A percentile compares a stretch with the other conserved stretches of the same genome.
Conservation (phyloP, 2,113 vertebrate genomes). For the Corydoras sp. region DNA sequence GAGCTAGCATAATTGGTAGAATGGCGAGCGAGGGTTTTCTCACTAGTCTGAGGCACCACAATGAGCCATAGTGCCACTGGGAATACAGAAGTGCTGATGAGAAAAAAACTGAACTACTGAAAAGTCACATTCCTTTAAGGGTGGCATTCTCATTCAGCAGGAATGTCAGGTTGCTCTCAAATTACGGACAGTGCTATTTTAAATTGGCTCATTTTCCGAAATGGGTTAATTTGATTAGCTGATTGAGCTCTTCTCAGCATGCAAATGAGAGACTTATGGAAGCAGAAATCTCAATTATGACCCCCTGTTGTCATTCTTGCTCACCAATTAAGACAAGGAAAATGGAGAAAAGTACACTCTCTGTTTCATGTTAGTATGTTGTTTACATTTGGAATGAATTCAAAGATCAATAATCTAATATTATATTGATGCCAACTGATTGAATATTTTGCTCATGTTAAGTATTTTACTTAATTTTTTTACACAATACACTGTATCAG, state of each 20-base stretch:
- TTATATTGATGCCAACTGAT: not conserved
- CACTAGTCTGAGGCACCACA: slow-evolving; percentile 30
- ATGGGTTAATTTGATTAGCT: slow-evolving; percentile 14
- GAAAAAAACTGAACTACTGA: slow-evolving; percentile 52
- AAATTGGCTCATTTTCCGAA: slow-evolving; percentile 12
- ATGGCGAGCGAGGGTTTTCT: slow-evolving; percentile 28
- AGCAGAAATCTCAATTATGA: slow-evolving; percentile 11
- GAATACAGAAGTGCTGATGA: slow-evolving; percentile 53
- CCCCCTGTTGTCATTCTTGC: not conserved
- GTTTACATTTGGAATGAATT: not conserved
- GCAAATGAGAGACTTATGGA: slow-evolving; percentile 8
- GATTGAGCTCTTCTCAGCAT: slow-evolving; percentile 25
- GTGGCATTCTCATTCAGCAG: slow-evolving; percentile 51
- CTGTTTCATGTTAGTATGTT: not conserved
- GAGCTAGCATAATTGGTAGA: slow-evolving; percentile 36
- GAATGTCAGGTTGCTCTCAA: slow-evolving; percentile 36
- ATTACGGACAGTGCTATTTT: slow-evolving; percentile 26
- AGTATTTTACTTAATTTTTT: no score
- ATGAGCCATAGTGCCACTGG: slow-evolving; percentile 55
- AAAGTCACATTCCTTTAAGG: slow-evolving; percentile 31
- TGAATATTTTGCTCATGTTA: no score
- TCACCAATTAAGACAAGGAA: not conserved
- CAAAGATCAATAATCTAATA: not conserved
- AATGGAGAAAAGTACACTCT: not conserved
- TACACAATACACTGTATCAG: no score